Percentiles rank a stretch among this genome's conserved stretches.
phyloP scores from a whole-genome alignment of 2,113 vertebrate genomes.

The Oostethus manadensis region DNA sequence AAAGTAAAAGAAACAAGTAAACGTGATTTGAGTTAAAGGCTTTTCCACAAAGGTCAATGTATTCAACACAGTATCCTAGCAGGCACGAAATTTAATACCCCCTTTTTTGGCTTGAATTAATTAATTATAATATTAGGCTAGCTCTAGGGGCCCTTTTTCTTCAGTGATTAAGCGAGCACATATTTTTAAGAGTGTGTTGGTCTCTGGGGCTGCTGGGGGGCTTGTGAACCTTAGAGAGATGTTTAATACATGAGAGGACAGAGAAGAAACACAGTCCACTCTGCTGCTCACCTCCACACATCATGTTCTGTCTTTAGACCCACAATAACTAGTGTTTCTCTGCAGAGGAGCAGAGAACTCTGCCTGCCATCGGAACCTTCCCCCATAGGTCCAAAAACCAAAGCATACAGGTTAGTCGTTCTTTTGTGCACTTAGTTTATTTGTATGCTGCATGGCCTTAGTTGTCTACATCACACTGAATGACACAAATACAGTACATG shows the following conservation, averaged over 20 bases:
- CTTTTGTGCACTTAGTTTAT: not conserved
- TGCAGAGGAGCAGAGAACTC: constrained; percentile 11
- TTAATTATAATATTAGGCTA: constrained; percentile 99
- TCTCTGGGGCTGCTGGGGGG: constrained; percentile 69
- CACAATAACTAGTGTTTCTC: constrained; percentile 36
- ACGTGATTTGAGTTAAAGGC: constrained; percentile 94
- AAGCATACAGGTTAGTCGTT: constrained; percentile 5
- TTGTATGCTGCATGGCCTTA: not conserved
- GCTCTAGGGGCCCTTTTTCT: constrained; percentile 93
- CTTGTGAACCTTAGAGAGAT: constrained; percentile 73
- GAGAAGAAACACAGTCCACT: constrained; percentile 57
- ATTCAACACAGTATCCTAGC: constrained; percentile 98
- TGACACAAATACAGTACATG: not conserved
- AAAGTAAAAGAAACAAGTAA: constrained; percentile 80
- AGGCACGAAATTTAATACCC: constrained; percentile 98
- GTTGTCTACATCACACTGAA: not conserved
- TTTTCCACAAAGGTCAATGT: constrained; percentile 99
- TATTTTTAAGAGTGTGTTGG: constrained; percentile 80
- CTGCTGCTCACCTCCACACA: constrained; percentile 49
- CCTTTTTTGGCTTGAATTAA: constrained; percentile 94
- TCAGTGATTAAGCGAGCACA: constrained; percentile 97
- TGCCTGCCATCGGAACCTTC: constrained; percentile 13
- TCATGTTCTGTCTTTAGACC: constrained; percentile 48
- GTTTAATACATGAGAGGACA: constrained; percentile 72
- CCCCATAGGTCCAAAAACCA: not conserved